Conservation (phyloP, 2,797 vertebrate species). For the Rhinoraja longicauda region DNA sequence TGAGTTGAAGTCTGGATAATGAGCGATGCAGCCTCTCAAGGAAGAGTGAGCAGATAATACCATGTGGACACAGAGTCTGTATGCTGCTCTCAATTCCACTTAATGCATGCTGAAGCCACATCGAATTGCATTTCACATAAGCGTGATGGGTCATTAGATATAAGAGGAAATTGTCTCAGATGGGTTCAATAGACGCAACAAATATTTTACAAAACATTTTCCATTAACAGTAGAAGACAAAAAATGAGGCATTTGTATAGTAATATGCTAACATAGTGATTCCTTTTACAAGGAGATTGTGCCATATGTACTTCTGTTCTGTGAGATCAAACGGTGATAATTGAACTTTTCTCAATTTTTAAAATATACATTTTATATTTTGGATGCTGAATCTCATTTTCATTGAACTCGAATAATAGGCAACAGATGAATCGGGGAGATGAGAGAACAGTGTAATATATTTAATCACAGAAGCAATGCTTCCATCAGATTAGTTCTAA, state of each 20-base stretch:
- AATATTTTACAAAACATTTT: constrained; percentile 78
- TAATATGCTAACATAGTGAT: constrained; percentile 16
- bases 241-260: constrained; percentile 36
- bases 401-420: neutral
- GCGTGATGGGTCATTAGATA: constrained; percentile 89
- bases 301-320: neutral
- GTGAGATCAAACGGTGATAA: neutral
- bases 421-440: neutral
- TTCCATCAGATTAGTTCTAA: neutral
- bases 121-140: constrained; percentile 69
- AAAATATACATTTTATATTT: neutral
- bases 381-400: neutral
- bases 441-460: neutral
- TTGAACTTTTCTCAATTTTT: neutral
- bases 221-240: constrained; percentile 48
- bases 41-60: constrained; percentile 55
- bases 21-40: constrained; percentile 50
- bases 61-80: constrained; percentile 47
- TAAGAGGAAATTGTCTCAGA: constrained; percentile 89
- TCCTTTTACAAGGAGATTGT: constrained; percentile 10
- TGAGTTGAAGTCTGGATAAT: constrained; percentile 51
- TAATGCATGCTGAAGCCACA: constrained; percentile 65
- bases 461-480: neutral
- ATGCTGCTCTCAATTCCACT: constrained; percentile 53
- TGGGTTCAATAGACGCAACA: constrained; percentile 92